Base-by-base conservation (phyloP, 2,113 vertebrate species). In the Cololabis saira region DNA sequence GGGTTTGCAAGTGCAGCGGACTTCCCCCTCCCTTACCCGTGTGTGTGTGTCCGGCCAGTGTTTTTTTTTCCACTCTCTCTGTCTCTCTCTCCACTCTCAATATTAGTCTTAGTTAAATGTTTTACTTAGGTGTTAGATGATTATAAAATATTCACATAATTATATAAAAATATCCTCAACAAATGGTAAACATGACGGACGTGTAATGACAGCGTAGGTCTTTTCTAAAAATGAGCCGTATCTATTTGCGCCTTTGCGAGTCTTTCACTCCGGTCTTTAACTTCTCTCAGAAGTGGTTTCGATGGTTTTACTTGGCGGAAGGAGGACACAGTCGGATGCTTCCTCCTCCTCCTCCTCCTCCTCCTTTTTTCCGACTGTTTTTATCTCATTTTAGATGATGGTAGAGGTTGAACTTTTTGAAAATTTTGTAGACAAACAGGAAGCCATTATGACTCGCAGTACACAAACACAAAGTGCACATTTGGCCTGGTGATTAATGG, bases 201-300 rank as follows among this genome's bases (percentile, higher is more conserved):
- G 56, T 41, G 50, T 89, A 87, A 89, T 89, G 73, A 89, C 84
- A 83, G 15, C 44, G 67, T 85, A 76, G 72, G 44, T 30, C 49
- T 61, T 67, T 71, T 74, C 72, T 80, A 71, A 78, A 82, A 83
- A 71, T 59, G 80, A 77, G 61, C 60, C 11, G 18, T 57, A 67
- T 84, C 68, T 71, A 64, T 76, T 71, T 80, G 57, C 44, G 76
- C 71, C 51, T 74, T 71, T 43, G 64, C 15, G 3, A 76, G 59
- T 48, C 66, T 59, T 61, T 62, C 12, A 24, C 71, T 74, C 15
- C 57, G 27, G 24, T 55, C 50, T 72, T 37, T 15, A 40, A 55
- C 62, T 73, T 81, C 58, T 54, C 72, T 83, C 48, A 72, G 67
- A 87, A 76, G 83, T 87, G 81, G 82, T 83, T 82, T 63, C 10